Percentiles rank a stretch among this genome's conserved stretches.
Conservation (phyloP, 2,888 invertebrate genomes). For the Rhyacophila evoluta region DNA sequence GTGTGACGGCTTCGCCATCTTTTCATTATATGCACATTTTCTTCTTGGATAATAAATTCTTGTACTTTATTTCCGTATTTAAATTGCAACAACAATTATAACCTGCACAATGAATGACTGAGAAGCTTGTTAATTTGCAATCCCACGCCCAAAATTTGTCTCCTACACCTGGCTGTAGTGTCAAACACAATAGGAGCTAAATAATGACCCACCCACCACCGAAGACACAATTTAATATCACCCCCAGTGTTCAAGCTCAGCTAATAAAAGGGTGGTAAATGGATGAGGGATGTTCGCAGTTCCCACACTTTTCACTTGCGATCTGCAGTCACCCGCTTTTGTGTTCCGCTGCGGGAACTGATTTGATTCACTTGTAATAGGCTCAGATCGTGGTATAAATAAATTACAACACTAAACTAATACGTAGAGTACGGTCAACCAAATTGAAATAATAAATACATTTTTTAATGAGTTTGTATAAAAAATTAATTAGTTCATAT, state of each 20-base stretch:
- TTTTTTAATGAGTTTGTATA: no score
- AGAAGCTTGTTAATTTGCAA: conserved; percentile 15
- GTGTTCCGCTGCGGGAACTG: conserved; percentile 42
- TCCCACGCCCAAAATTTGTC: conserved; percentile 15
- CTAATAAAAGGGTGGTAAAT: background rate
- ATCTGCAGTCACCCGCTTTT: conserved; percentile 32
- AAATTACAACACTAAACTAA: conserved; percentile 42
- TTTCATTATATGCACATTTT: no score
- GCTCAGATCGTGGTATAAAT: conserved; percentile 40
- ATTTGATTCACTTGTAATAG: conserved; percentile 48
- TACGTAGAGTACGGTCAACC: conserved; percentile 33
- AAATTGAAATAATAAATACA: background rate
- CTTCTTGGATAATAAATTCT: background rate
- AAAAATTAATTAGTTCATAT: no score
- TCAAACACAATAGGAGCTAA: conserved; percentile 31
- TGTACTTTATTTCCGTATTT: background rate
- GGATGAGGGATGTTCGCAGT: conserved; percentile 29
- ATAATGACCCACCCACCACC: background rate
- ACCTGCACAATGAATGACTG: background rate
- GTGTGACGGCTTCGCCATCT: no score
- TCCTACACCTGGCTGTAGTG: conserved; percentile 15
- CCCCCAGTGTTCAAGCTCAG: background rate
- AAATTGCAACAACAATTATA: background rate
- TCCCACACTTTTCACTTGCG: conserved; percentile 27
- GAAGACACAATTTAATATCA: background rate